A percentile compares a stretch with the other conserved stretches of the same genome.
These are phyloP conservation scores for Drosophila mauritiana DNA, from an alignment of 1,140 invertebrate species.

Conservation along the genomic window DNA sequence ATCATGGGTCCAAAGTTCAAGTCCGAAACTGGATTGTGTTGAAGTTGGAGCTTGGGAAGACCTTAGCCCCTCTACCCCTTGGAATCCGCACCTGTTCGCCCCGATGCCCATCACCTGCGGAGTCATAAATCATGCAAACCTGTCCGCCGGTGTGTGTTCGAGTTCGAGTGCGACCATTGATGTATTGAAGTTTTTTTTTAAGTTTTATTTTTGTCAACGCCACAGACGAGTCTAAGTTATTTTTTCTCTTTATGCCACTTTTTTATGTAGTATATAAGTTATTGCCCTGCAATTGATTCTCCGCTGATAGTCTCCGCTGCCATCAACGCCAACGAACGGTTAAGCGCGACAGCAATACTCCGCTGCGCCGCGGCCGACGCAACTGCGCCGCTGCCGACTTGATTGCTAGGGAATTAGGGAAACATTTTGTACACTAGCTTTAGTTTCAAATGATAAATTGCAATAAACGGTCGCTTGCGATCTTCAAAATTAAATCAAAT, in stretches of 20 bases:
- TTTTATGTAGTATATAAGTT: conserved; percentile 6
- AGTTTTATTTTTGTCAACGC: conserved; percentile 28
- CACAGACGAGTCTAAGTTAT: conserved; percentile 36
- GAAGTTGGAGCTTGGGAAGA: background rate
- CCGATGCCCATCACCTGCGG: conserved; percentile 5
- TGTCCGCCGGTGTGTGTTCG: background rate
- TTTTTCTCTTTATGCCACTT: background rate
- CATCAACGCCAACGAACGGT: too few species aligned
- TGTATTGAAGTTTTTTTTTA: conserved; percentile 25
- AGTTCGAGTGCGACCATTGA: conserved; percentile 2
- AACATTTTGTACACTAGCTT: too few species aligned
- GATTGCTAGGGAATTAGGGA: too few species aligned
- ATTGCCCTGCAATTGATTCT: too few species aligned
- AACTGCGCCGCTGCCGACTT: too few species aligned
- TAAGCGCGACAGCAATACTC: too few species aligned
- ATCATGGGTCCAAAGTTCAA: background rate
- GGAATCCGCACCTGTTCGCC: conserved; percentile 22
- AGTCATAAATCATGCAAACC: conserved; percentile 41
- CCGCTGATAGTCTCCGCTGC: too few species aligned
- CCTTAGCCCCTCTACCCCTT: background rate
- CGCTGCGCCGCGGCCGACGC: too few species aligned
- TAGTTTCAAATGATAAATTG: too few species aligned
- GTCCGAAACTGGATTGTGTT: background rate
- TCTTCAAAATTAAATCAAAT: too few species aligned
- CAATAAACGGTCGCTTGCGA: too few species aligned